Conservation (phyloP, 2,888 invertebrate species). For the Drosophila limbata region DNA sequence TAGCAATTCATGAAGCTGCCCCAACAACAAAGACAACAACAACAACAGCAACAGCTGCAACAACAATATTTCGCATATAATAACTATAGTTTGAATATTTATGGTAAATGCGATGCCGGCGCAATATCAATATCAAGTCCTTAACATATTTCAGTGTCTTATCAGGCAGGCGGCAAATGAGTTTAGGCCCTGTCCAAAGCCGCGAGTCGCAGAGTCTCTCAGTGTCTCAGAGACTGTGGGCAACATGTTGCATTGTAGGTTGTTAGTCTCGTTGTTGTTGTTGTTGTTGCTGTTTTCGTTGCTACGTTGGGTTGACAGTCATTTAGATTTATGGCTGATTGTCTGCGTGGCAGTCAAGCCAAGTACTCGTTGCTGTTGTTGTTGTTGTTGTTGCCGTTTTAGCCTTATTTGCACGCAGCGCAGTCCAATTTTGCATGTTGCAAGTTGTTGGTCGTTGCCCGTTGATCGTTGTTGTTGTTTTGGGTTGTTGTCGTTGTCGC, state of each 20-base stretch:
- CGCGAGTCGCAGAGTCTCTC: constrained; percentile 7
- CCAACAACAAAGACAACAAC: constrained; percentile 1
- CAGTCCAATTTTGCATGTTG: constrained; percentile 78
- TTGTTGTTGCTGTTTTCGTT: constrained; percentile 37
- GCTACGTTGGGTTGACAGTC: constrained; percentile 76
- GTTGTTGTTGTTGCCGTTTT: constrained; percentile 48
- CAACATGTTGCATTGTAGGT: constrained; percentile 75
- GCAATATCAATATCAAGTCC: constrained; percentile 82
- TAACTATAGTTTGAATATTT: constrained; percentile 72
- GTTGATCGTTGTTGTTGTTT: constrained; percentile 25
- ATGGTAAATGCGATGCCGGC: constrained; percentile 71
- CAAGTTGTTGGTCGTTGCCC: constrained; percentile 27
- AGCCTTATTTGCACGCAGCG: constrained; percentile 80
- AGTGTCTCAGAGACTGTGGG: constrained; percentile 31
- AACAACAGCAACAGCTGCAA: constrained; percentile 3
- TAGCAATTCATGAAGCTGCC: constrained; percentile 4
- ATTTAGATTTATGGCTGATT: constrained; percentile 82
- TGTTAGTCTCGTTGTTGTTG: constrained; percentile 32
- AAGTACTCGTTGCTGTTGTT: constrained; percentile 35
- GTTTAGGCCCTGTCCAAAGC: constrained; percentile 35
- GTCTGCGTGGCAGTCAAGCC: constrained; percentile 70
- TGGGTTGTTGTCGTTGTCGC: constrained; percentile 72
- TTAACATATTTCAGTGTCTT: constrained; percentile 75
- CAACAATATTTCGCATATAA: constrained; percentile 47
- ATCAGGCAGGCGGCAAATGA: constrained; percentile 78